These are phyloP conservation scores for Acanthurus tractus DNA, from an alignment of 2,797 vertebrate genomes.

Conservation along the genomic window DNA sequence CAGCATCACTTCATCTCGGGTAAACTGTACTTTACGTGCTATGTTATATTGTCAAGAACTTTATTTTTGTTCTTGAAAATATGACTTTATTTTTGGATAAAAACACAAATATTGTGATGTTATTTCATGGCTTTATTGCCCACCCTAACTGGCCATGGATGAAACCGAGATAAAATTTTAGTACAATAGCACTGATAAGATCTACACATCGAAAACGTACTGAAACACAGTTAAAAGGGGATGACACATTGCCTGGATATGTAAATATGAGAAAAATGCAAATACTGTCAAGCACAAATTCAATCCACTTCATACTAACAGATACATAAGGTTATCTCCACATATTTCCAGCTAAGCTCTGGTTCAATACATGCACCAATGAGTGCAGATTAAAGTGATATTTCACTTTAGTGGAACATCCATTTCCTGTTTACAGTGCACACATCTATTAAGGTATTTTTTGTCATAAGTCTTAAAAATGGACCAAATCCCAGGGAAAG, in stretches of 20 bases:
- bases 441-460: not conserved
- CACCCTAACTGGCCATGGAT: not conserved
- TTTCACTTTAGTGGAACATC: slow-evolving; percentile 18
- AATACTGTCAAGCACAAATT: slow-evolving; percentile 27
- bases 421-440: slow-evolving; percentile 17
- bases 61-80: too few species aligned
- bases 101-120: too few species aligned
- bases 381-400: slow-evolving; percentile 37
- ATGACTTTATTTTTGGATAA: too few species aligned
- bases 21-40: too few species aligned
- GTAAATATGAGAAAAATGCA: slow-evolving; percentile 28
- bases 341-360: slow-evolving; percentile 28
- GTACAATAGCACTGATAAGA: not conserved
- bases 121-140: too few species aligned
- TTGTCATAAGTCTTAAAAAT: slow-evolving; percentile 16
- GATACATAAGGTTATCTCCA: slow-evolving; percentile 32
- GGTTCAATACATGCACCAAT: slow-evolving; percentile 34
- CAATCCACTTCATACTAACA: slow-evolving; percentile 21
- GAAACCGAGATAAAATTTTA: slow-evolving; percentile 3
- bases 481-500: not conserved
- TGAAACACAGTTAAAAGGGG: slow-evolving; percentile 8
- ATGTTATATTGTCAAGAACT: too few species aligned
- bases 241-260: slow-evolving; percentile 5
- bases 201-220: not conserved
- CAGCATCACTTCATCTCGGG: too few species aligned